Evolutionary conservation across 2,797 vertebrate species (phyloP), one percentile per base, ranked within the genome.

Genomic region (Acomys russatus): DNA sequence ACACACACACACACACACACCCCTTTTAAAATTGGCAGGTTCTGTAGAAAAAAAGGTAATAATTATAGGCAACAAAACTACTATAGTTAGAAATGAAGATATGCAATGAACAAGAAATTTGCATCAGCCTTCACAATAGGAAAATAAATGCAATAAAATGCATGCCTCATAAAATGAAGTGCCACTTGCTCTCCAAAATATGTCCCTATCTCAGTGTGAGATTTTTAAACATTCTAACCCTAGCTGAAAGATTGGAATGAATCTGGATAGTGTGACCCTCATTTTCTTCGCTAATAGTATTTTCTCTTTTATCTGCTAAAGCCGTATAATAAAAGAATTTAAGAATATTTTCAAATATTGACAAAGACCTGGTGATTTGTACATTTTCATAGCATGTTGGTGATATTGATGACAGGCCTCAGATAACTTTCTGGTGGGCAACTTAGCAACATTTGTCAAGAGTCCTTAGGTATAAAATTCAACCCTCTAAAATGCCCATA

Each of bases 401-500:
- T 87, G 30, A 70, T 59, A 4, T 54, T 54, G 30, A 54, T 25
- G 9, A 7, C 18, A 54, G 80, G 28, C 84, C 12, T 73, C 84
- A 88, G 63, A 17, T 64, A 38, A 59, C 35, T 86, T 92, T 82
- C 38, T 76, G 33, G 79, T 71, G n/a, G 28, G 56, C 23, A 91
- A 51, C 83, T 63, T 86, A n/a, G 78, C 9, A 87, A 5, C 44
- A 44, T 35, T 25, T 20, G 35, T 94, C 51, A 88, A 71, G 38
- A 91, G 15, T 23, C 25, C 88, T 61, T 87, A 85, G 22, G 12
- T 88, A 20, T n/a, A 93, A 94, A 86, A 95, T 71, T 6, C 18
- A 68, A 94, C 38, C 4, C 92, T 89, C 17, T 15, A 66, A 79
- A 93, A 78, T 78, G 30, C 63, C n/a, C 38, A 61, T 86, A 76